phyloP scores from a whole-genome alignment of 2,797 vertebrate genomes.

The Spinus pinus region DNA sequence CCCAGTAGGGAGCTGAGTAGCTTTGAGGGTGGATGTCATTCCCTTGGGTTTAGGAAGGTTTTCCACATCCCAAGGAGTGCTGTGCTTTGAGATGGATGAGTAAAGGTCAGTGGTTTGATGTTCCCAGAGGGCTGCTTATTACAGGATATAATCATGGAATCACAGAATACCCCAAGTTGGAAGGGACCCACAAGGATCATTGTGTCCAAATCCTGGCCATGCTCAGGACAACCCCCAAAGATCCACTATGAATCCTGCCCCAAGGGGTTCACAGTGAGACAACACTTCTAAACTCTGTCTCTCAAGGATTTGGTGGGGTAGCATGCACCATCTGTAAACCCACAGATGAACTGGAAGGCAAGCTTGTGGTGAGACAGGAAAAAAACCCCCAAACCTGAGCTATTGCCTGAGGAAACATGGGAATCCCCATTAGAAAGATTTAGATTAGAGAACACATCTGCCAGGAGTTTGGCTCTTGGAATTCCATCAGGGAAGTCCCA shows the following conservation, averaged over 20 bases:
- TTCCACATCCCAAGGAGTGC: neutral
- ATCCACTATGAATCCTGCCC: neutral
- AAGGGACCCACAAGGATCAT: neutral
- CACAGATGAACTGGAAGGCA: neutral
- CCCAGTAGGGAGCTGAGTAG: too few species aligned
- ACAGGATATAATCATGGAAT: neutral
- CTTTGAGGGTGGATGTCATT: neutral
- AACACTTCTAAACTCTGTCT: neutral
- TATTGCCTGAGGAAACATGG: neutral
- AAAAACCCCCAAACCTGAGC: neutral
- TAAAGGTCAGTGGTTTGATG: neutral
- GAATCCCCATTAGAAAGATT: neutral
- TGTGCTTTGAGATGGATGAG: neutral
- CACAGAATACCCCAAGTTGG: fast-evolving
- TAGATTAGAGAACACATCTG: neutral
- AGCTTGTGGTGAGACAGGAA: neutral
- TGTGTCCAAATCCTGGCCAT: neutral
- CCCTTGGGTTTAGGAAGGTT: neutral
- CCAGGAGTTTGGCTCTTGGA: neutral
- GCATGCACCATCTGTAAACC: neutral
- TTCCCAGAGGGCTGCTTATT: neutral
- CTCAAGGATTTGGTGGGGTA: neutral
- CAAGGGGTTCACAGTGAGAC: neutral
- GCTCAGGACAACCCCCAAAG: neutral
- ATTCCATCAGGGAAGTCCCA: neutral